Conservation (phyloP, 2,797 vertebrate species). For the Chrysocyon brachyurus region DNA sequence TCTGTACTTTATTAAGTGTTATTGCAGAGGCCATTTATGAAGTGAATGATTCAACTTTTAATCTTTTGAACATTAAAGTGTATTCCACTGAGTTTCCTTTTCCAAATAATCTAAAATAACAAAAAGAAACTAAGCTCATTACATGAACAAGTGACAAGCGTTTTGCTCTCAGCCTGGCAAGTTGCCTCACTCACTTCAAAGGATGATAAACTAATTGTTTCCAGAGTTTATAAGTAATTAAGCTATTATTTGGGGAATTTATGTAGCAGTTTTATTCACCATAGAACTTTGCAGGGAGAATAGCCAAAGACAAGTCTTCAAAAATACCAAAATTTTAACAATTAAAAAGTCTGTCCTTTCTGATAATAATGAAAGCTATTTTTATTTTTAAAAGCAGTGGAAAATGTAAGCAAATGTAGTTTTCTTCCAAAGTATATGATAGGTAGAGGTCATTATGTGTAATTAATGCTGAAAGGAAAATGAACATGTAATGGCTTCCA, state of each 20-base stretch:
- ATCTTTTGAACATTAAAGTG: constrained; percentile 78
- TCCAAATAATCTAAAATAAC: constrained; percentile 80
- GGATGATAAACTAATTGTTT: constrained; percentile 88
- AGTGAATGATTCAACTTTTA: constrained; percentile 80
- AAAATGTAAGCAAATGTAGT: constrained; percentile 84
- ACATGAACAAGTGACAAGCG: constrained; percentile 78
- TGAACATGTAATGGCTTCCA: constrained; percentile 86
- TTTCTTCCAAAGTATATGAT: constrained; percentile 83
- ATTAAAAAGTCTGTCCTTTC: constrained; percentile 53
- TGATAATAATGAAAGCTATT: constrained; percentile 65
- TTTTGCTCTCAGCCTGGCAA: constrained; percentile 73
- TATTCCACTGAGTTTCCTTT: constrained; percentile 74
- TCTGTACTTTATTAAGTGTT: constrained; percentile 67
- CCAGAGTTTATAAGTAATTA: constrained; percentile 90
- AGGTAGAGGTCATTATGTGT: constrained; percentile 87
- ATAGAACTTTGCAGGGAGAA: constrained; percentile 65
- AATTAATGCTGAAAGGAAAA: constrained; percentile 90
- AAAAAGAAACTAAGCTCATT: constrained; percentile 75
- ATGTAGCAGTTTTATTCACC: constrained; percentile 73
- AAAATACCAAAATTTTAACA: constrained; percentile 67
- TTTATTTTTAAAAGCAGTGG: constrained; percentile 75
- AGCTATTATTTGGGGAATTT: constrained; percentile 83
- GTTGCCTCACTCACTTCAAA: constrained; percentile 86
- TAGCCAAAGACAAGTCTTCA: constrained; percentile 69
- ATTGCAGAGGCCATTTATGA: constrained; percentile 75